Evolutionary conservation across 2,113 vertebrate genomes (phyloP).

Genomic region (Gnathonemus longibarbis): DNA sequence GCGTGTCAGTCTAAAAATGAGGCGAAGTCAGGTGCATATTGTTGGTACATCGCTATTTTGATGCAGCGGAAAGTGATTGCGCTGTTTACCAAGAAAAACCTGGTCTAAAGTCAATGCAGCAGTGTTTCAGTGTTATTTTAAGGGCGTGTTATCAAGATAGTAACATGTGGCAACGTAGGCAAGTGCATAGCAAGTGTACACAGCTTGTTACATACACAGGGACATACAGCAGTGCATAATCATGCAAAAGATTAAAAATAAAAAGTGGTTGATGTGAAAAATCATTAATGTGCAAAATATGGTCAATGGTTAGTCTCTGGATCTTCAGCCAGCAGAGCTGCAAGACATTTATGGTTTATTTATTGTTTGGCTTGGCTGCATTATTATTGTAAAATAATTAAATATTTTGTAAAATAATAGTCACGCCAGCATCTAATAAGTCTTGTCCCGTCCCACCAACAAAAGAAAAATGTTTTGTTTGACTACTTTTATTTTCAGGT

Average conservation of each 20-base stretch:
- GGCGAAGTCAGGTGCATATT: not conserved
- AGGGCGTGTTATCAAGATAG: not conserved
- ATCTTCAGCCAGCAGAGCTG: not conserved
- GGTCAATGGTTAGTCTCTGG: not conserved
- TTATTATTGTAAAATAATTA: not conserved
- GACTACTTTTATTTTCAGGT: too few species aligned
- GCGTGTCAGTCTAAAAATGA: not conserved
- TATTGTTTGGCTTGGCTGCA: too few species aligned
- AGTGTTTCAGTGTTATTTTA: not conserved
- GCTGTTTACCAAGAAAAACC: not conserved
- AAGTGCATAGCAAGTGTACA: not conserved
- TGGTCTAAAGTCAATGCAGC: not conserved
- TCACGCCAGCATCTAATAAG: not conserved
- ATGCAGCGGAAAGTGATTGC: not conserved
- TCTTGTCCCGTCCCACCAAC: not conserved
- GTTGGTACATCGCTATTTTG: not conserved
- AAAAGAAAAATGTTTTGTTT: too few species aligned
- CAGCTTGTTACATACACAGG: not conserved
- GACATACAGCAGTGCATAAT: not conserved
- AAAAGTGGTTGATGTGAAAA: not conserved
- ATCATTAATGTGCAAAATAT: constrained; percentile 23
- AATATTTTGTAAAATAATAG: not conserved
- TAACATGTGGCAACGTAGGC: not conserved
- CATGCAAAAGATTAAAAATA: not conserved
- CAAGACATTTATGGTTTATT: too few species aligned